Conservation (phyloP, 2,888 invertebrate genomes). For the Sarcophaga subvicina region DNA sequence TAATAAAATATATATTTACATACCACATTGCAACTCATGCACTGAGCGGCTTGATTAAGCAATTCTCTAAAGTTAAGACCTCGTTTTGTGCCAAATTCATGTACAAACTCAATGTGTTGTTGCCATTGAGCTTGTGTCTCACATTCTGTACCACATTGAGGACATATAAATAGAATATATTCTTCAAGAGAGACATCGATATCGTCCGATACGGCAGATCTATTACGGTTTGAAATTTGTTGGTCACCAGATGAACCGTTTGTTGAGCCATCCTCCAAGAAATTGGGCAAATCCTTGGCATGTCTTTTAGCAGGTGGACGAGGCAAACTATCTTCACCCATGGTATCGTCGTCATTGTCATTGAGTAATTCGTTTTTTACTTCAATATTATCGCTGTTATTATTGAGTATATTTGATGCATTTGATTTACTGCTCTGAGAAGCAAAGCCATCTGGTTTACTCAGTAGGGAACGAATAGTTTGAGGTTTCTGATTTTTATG, state of each 20-base stretch:
- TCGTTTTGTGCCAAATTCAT: slow-evolving; percentile 75
- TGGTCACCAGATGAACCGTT: slow-evolving; percentile 66
- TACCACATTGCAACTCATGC: slow-evolving; percentile 76
- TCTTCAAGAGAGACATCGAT: slow-evolving; percentile 72
- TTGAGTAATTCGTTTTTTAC: slow-evolving; percentile 74
- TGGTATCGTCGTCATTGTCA: slow-evolving; percentile 64
- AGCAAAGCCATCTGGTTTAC: slow-evolving; percentile 39
- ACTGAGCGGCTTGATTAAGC: slow-evolving; percentile 73
- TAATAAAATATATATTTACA: slow-evolving; percentile 9
- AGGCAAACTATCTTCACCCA: slow-evolving; percentile 56
- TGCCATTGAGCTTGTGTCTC: slow-evolving; percentile 76
- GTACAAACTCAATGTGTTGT: slow-evolving; percentile 77
- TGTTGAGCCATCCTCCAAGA: slow-evolving; percentile 72
- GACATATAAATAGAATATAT: slow-evolving; percentile 77
- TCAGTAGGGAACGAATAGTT: slow-evolving; percentile 58
- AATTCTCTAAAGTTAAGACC: slow-evolving; percentile 76
- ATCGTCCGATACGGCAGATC: slow-evolving; percentile 31
- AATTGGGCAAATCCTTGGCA: slow-evolving; percentile 55
- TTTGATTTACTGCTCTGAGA: slow-evolving; percentile 44
- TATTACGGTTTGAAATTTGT: slow-evolving; percentile 1
- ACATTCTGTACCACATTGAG: slow-evolving; percentile 77
- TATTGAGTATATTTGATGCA: slow-evolving; percentile 70
- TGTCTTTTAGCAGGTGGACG: slow-evolving; percentile 34
- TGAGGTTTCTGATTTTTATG: slow-evolving; percentile 59
- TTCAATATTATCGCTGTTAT: slow-evolving; percentile 70